Evolutionary conservation across 2,113 vertebrate genomes (phyloP), one percentile per base, ranked within the genome.

Genomic region (Salvelinus sp.): DNA sequence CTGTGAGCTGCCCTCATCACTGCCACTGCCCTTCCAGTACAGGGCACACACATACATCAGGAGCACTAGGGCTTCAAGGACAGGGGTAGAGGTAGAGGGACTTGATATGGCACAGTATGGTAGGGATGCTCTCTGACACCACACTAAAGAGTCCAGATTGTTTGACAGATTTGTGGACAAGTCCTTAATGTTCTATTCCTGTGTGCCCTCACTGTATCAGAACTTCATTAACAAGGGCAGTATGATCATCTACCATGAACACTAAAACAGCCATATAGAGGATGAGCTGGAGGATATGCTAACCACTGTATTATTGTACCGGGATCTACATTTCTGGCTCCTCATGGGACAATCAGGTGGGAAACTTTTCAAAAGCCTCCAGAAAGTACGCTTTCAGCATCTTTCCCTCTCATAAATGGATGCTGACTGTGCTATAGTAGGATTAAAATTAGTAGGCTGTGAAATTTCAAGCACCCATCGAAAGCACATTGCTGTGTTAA

Each of bases 371-470:
- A 20, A 58, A 74, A 3, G 1, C 16, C 3, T 74, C 18, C 27
- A 25, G 75, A 79, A 77, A 57, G 47, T 71, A 1, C 7, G 12
- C 48, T 73, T 79, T 28, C 62, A 86, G 75, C 1, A 50, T 22
- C 13, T 20, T 73, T 66, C 64, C 9, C 10, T 70, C 69, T 44
- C 28, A 10, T 58, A 54, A 73, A 1, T 57, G 65, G 57, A 65
- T 79, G 87, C 83, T 89, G 87, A 88, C 79, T 76, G 20, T 63
- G 9, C 70, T 76, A 74, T 57, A 58, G 68, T 79, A 77, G 80
- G 87, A 80, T 85, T 84, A 83, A 68, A 87, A 79, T 77, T 72
- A 85, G 70, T 85, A 23, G 73, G 1, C 58, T 87, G 82, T 80
- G 70, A 87, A 83, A 77, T 74, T 76, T 20, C 23, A 38, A 44